Percentiles rank a stretch among this genome's conserved stretches.
These are phyloP conservation scores for Passerculus sandwichensis DNA, from an alignment of 2,797 vertebrate genomes.

Conservation along the genomic window DNA sequence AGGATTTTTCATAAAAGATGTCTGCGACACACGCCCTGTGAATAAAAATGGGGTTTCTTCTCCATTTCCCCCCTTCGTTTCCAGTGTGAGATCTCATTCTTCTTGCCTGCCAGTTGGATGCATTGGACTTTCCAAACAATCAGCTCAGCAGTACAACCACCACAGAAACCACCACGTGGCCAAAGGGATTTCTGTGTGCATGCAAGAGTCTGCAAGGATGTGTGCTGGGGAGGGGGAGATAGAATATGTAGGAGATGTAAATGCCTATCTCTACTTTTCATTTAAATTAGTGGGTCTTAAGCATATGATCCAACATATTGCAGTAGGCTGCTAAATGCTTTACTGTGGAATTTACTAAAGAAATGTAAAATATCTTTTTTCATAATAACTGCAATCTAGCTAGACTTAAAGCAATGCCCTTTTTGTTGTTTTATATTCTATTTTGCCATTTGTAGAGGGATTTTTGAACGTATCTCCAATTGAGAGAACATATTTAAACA, in stretches of 20 bases:
- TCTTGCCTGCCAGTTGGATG: background rate
- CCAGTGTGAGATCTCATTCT: background rate
- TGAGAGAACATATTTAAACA: slow-evolving; percentile 22
- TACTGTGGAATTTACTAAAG: slow-evolving; percentile 34
- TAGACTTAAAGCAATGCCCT: slow-evolving; percentile 29
- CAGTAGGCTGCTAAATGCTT: slow-evolving; percentile 36
- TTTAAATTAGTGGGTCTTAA: slow-evolving; percentile 34
- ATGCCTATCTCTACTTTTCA: slow-evolving; percentile 31
- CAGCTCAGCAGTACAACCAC: background rate
- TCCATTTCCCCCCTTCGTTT: background rate
- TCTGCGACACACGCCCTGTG: background rate
- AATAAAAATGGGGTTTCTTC: background rate
- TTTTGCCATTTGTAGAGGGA: slow-evolving; percentile 41
- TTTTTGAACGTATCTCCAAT: slow-evolving; percentile 13
- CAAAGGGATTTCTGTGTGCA: background rate
- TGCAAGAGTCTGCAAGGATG: background rate
- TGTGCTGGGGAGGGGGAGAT: background rate
- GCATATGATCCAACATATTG: slow-evolving; percentile 33
- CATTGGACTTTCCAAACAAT: background rate
- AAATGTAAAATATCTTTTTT: slow-evolving; percentile 54
- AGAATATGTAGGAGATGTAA: background rate
- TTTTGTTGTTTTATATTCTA: slow-evolving; percentile 45
- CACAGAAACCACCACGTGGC: fast-evolving
- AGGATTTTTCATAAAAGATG: too few relatives aligned
- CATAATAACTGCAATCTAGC: slow-evolving; percentile 47